Percentiles rank a stretch among this genome's conserved stretches.
phyloP scores from a whole-genome alignment of 2,888 invertebrate species.

The Drosophila macrospina region DNA sequence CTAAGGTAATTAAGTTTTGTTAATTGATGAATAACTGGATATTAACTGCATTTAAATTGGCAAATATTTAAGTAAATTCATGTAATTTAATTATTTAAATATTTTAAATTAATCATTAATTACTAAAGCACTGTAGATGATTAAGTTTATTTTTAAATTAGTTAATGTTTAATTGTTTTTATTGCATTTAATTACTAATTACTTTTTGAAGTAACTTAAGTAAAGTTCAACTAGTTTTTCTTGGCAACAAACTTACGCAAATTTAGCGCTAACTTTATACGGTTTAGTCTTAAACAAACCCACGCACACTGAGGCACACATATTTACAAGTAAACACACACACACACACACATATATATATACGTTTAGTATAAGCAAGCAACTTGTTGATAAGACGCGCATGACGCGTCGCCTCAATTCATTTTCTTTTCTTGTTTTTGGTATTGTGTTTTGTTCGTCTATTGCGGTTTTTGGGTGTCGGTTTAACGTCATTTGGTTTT shows the following conservation, averaged over 20 bases:
- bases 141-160: background rate
- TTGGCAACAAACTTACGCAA: background rate
- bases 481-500: constrained; percentile 35
- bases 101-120: too few species aligned
- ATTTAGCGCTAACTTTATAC: background rate
- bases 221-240: background rate
- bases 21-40: too few species aligned
- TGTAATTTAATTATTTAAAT: too few species aligned
- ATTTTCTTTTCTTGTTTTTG: too few species aligned
- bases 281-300: constrained; percentile 17
- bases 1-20: too few species aligned
- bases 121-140: too few species aligned
- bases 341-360: constrained; percentile 9
- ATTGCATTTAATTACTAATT: too few species aligned
- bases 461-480: constrained; percentile 24
- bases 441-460: constrained; percentile 25
- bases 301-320: background rate
- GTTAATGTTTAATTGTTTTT: too few species aligned
- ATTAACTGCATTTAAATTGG: too few species aligned
- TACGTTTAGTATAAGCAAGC: constrained; percentile 15
- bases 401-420: constrained; percentile 13
- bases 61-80: too few species aligned
- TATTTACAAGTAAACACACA: background rate
- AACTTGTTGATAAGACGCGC: constrained; percentile 25
- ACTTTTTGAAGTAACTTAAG: too few species aligned